Evolutionary conservation across 1,140 invertebrate genomes (phyloP).

Genomic region (Diprion similis): DNA sequence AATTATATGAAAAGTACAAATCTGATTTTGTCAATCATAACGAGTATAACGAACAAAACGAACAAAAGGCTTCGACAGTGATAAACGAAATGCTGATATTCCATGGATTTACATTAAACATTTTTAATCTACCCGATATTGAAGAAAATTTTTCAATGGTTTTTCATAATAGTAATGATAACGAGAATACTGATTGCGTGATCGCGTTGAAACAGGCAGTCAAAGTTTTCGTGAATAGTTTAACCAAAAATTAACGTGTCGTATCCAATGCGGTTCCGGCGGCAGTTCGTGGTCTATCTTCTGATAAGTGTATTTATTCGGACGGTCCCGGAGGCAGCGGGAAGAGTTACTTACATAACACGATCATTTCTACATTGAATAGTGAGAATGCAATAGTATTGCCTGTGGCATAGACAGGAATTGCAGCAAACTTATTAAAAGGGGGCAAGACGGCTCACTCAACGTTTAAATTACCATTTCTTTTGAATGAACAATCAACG

Average conservation of each 20-base stretch:
- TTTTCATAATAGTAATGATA: background rate
- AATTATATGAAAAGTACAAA: slow-evolving; percentile 26
- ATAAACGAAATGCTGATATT: slow-evolving; percentile 22
- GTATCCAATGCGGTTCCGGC: slow-evolving; percentile 9
- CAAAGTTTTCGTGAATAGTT: background rate
- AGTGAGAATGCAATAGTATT: slow-evolving; percentile 15
- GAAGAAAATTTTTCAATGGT: slow-evolving; percentile 14
- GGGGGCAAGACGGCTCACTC: slow-evolving; percentile 39
- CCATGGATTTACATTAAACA: slow-evolving; percentile 17
- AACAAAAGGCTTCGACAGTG: slow-evolving; percentile 16
- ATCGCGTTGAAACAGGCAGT: slow-evolving; percentile 10
- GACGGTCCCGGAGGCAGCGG: slow-evolving; percentile 39
- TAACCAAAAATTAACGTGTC: background rate
- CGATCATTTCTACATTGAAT: slow-evolving; percentile 25
- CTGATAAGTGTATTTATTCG: slow-evolving; percentile 28
- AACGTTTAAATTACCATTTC: slow-evolving; percentile 37
- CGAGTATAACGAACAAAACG: slow-evolving; percentile 11
- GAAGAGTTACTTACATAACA: slow-evolving; percentile 38
- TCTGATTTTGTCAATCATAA: slow-evolving; percentile 17
- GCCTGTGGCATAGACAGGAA: slow-evolving; percentile 41
- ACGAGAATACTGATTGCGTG: slow-evolving; percentile 1
- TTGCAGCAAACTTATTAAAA: slow-evolving; percentile 41
- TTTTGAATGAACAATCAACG: slow-evolving; percentile 19
- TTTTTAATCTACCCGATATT: slow-evolving; percentile 28
- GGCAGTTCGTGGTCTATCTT: background rate